These are phyloP conservation scores for Gouania willdenowi DNA, from an alignment of 2,797 vertebrate species.

Conservation along the genomic window DNA sequence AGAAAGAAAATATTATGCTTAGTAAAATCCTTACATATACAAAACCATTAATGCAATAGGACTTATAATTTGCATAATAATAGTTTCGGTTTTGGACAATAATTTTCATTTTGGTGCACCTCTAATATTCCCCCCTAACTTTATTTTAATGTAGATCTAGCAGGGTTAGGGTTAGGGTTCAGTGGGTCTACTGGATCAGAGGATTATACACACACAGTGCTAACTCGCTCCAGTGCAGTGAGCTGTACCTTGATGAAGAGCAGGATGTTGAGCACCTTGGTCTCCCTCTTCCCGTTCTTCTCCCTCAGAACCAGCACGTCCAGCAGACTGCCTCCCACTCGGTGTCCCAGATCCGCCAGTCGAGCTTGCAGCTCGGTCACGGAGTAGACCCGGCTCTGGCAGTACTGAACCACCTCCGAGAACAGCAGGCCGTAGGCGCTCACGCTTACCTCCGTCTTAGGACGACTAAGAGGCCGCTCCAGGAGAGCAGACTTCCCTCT, in stretches of 20 bases:
- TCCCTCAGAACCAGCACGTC: slow-evolving; percentile 84
- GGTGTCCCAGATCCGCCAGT: slow-evolving; percentile 79
- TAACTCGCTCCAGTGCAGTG: too few relatives aligned
- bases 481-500: slow-evolving; percentile 81
- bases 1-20: too few relatives aligned
- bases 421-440: slow-evolving; percentile 87
- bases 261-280: slow-evolving; percentile 82
- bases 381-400: slow-evolving; percentile 86
- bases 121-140: too few relatives aligned
- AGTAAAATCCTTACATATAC: too few relatives aligned
- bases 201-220: background rate
- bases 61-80: too few relatives aligned
- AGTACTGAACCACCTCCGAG: slow-evolving; percentile 90
- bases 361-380: slow-evolving; percentile 86
- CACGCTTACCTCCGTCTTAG: slow-evolving; percentile 80
- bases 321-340: slow-evolving; percentile 80
- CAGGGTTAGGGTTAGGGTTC: too few relatives aligned
- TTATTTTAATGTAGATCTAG: too few relatives aligned
- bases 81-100: too few relatives aligned
- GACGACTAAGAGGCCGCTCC: slow-evolving; percentile 78
- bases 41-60: too few relatives aligned
- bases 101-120: too few relatives aligned
- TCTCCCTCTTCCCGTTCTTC: slow-evolving; percentile 80
- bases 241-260: slow-evolving; percentile 82
- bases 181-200: too few relatives aligned